Evolutionary conservation across 2,797 vertebrate genomes (phyloP).

Genomic region (Lophura swinhoii): DNA sequence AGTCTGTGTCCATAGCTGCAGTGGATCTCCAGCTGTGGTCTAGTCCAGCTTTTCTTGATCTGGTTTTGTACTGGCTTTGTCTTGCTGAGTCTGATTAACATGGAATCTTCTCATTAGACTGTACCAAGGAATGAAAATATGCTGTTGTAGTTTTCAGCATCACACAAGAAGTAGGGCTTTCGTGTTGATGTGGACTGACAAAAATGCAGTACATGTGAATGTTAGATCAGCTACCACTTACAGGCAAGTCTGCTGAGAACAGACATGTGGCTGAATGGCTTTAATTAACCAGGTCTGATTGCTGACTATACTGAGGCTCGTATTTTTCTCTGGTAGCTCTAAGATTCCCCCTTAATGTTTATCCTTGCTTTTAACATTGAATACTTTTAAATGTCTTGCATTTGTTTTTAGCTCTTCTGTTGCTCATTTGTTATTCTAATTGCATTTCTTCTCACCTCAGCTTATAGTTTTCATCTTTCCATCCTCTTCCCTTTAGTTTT

Average conservation of each 20-base stretch:
- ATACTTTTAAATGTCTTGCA: neutral
- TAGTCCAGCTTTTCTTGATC: neutral
- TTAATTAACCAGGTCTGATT: neutral
- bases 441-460: neutral
- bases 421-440: neutral
- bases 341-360: neutral
- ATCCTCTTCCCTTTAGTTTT: neutral
- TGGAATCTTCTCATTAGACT: neutral
- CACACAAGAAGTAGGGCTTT: neutral
- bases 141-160: neutral
- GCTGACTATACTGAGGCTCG: neutral
- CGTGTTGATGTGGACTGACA: neutral
- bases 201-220: neutral
- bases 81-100: fast-evolving
- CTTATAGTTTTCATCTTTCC: neutral
- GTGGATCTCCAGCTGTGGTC: neutral
- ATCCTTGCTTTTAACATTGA: neutral
- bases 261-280: neutral
- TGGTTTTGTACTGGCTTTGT: fast-evolving
- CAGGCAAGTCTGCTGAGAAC: neutral
- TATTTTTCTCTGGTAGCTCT: neutral
- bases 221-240: neutral
- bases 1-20: neutral
- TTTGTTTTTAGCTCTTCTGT: neutral
- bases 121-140: neutral